phyloP scores from a whole-genome alignment of 2,797 vertebrate species.

The Falco peregrinus region DNA sequence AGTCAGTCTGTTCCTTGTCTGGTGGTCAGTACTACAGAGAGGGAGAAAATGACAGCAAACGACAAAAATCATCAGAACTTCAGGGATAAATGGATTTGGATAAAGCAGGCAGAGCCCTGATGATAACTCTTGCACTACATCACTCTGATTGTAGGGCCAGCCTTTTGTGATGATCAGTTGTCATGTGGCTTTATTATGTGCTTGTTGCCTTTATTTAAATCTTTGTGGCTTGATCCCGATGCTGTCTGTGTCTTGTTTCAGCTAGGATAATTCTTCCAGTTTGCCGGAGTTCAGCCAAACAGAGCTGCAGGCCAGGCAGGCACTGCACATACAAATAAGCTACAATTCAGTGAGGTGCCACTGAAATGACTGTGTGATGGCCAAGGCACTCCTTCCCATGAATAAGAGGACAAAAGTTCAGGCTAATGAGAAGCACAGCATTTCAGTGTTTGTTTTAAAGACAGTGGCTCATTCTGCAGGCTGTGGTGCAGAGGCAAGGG shows the following conservation, averaged over 20 bases:
- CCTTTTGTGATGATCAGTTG: not conserved
- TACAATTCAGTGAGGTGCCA: not conserved
- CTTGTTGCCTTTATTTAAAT: slow-evolving; percentile 12
- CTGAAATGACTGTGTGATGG: not conserved
- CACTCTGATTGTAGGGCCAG: not conserved
- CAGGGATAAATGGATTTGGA: not conserved
- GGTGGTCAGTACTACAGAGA: not conserved
- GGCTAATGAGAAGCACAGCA: not conserved
- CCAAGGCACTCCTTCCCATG: slow-evolving; percentile 23
- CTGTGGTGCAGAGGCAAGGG: not conserved
- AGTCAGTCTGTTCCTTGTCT: not conserved
- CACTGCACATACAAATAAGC: not conserved
- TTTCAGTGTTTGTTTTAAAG: slow-evolving; percentile 51
- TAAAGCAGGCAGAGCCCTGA: not conserved
- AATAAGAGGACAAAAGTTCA: slow-evolving; percentile 47
- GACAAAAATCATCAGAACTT: not conserved
- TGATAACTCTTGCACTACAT: not conserved
- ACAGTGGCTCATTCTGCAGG: slow-evolving; percentile 28
- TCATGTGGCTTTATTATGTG: slow-evolving; percentile 5
- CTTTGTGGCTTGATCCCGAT: not conserved
- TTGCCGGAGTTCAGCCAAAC: not conserved
- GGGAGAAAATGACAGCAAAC: not conserved
- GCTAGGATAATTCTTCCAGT: not conserved
- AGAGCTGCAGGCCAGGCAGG: not conserved
- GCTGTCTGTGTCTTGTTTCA: not conserved